These are phyloP conservation scores for Labia minor DNA, from an alignment of 2,888 invertebrate genomes.

Conservation along the genomic window DNA sequence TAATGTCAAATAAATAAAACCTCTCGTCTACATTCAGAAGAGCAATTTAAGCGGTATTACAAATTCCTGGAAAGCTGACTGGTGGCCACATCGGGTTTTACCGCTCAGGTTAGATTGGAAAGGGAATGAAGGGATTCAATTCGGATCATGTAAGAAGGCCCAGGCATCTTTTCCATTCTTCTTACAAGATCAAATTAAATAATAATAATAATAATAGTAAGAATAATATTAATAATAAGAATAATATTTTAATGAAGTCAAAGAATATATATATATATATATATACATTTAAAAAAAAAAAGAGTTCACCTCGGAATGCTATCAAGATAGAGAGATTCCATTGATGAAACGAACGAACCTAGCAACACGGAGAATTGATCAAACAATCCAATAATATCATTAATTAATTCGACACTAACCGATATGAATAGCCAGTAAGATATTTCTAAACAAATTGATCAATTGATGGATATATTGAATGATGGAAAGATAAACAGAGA, in stretches of 20 bases:
- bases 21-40: neutral
- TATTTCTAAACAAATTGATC: too few species aligned
- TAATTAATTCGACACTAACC: too few species aligned
- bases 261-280: neutral
- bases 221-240: neutral
- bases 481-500: too few species aligned
- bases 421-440: too few species aligned
- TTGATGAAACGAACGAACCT: neutral
- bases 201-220: neutral
- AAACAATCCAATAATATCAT: too few species aligned
- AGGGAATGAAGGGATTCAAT: neutral
- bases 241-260: neutral
- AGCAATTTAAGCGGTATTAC: neutral
- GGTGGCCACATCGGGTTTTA: slow-evolving; percentile 13
- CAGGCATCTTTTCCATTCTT: neutral
- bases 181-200: neutral
- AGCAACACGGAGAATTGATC: neutral
- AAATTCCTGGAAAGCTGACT: neutral
- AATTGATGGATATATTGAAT: too few species aligned
- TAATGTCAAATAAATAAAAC: too few species aligned
- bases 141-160: slow-evolving; percentile 3
- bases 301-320: neutral
- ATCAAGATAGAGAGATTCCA: too few species aligned
- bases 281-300: neutral
- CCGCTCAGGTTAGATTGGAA: neutral